Evolutionary conservation across 2,888 invertebrate species (phyloP).

Genomic region (Spicauda simplicius): DNA sequence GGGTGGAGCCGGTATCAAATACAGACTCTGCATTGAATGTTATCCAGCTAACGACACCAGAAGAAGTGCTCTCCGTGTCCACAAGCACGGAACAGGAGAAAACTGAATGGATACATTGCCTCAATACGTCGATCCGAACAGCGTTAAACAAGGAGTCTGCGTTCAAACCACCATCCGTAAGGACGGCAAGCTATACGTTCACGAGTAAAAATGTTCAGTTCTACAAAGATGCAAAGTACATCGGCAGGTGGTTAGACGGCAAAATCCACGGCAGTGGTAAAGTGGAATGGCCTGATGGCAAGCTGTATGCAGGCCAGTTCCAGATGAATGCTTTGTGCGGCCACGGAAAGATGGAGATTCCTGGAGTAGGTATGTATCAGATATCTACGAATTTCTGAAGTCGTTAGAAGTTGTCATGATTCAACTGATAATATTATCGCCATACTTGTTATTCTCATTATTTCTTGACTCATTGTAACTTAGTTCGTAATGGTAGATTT

Average conservation of each 20-base stretch:
- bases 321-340: constrained; percentile 90
- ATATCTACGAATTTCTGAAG: too few species aligned
- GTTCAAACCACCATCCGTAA: constrained; percentile 88
- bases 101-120: constrained; percentile 91
- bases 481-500: too few species aligned
- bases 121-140: constrained; percentile 90
- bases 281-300: constrained; percentile 92
- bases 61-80: constrained; percentile 89
- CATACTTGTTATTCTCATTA: too few species aligned
- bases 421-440: too few species aligned
- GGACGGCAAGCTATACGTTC: constrained; percentile 90
- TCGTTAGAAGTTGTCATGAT: too few species aligned
- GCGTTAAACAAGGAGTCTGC: constrained; percentile 86
- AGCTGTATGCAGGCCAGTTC: constrained; percentile 92
- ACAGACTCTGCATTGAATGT: constrained; percentile 86
- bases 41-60: constrained; percentile 90
- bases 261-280: constrained; percentile 93
- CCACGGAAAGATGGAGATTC: constrained; percentile 88
- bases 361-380: constrained; percentile 78
- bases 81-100: constrained; percentile 89
- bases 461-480: too few species aligned
- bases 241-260: constrained; percentile 92
- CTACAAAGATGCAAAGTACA: constrained; percentile 92
- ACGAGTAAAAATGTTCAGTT: constrained; percentile 85
- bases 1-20: constrained; percentile 91